phyloP scores from a whole-genome alignment of 1,140 invertebrate species.

The Scaptomyza graminum region DNA sequence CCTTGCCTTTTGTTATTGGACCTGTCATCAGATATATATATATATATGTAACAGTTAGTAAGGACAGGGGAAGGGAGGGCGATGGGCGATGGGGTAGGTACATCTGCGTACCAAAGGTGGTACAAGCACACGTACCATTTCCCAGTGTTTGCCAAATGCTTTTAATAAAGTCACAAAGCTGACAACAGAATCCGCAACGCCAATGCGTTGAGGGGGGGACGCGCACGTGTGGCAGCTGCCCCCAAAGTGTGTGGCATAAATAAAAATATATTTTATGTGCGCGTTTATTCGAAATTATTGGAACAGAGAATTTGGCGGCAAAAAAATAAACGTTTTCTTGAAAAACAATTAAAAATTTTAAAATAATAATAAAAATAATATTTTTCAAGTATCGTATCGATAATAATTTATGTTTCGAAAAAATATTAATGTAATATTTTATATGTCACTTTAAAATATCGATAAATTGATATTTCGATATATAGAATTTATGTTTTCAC shows the following conservation, averaged over 20 bases:
- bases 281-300: conserved; percentile 49
- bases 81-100: neutral
- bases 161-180: conserved; percentile 61
- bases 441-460: no score
- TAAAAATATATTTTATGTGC: conserved; percentile 51
- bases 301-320: neutral
- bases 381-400: no score
- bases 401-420: no score
- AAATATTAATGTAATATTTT: no score
- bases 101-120: conserved; percentile 2
- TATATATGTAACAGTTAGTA: neutral
- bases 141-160: conserved; percentile 24
- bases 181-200: conserved; percentile 39
- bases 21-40: neutral
- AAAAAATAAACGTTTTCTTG: conserved; percentile 7
- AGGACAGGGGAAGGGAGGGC: neutral
- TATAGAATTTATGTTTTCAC: no score
- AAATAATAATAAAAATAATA: no score
- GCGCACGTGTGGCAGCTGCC: neutral
- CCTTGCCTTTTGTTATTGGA: neutral
- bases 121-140: conserved; percentile 24
- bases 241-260: conserved; percentile 32
- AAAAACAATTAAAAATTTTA: no score
- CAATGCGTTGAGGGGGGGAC: neutral
- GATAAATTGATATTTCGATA: no score